Conservation (phyloP, 2,888 invertebrate species). For the Lasius fuliginosus region DNA sequence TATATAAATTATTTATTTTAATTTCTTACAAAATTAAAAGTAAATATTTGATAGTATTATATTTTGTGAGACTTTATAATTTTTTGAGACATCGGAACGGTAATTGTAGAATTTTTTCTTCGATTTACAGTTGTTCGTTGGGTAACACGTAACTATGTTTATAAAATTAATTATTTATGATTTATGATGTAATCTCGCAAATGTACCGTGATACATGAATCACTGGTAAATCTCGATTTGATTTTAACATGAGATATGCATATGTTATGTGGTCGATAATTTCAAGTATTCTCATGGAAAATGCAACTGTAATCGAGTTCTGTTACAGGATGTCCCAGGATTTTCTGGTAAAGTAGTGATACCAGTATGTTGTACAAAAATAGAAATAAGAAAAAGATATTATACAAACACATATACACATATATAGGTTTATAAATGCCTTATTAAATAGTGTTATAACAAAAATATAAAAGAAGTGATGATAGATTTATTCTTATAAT, state of each 20-base stretch:
- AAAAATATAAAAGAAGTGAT: no score
- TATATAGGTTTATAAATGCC: no score
- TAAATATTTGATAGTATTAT: background rate
- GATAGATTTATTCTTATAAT: no score
- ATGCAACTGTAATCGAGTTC: background rate
- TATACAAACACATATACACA: no score
- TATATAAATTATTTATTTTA: background rate
- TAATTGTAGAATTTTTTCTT: background rate
- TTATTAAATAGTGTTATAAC: no score
- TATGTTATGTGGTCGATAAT: background rate
- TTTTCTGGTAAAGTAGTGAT: background rate
- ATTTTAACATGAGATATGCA: conserved; percentile 34
- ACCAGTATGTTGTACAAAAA: background rate
- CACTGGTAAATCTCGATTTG: conserved; percentile 48
- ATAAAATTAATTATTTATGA: conserved; percentile 63
- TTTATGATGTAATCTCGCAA: conserved; percentile 58
- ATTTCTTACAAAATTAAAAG: background rate
- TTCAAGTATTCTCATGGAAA: background rate
- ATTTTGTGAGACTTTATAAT: background rate
- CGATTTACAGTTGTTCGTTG: background rate
- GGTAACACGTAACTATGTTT: conserved; percentile 28
- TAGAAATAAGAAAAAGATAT: background rate
- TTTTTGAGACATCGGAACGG: background rate
- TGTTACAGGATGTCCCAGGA: background rate
- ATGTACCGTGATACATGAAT: conserved; percentile 41